Base-by-base conservation (phyloP, 2,797 vertebrate genomes). In the Rhinoraja longicauda region DNA sequence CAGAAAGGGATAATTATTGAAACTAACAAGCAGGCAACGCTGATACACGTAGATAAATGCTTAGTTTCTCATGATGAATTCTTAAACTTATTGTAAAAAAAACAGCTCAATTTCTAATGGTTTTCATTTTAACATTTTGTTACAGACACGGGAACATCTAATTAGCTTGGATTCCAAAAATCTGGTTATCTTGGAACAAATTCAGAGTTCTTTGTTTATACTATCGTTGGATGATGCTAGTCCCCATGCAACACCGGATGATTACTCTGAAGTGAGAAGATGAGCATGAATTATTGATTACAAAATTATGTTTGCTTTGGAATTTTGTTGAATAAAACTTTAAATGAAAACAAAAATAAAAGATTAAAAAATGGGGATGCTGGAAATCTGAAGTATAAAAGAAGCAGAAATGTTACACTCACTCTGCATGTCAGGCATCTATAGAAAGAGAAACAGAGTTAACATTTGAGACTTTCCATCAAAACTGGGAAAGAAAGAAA, bases 111-210 rank as follows among this genome's bases (percentile, higher is more conserved):
- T 32, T 29, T 36, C 70, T 59, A n/a, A 21, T 88, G n/a, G 36
- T 36, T 67, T 88, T 88, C 59, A 17, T 67, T 64, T 67, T 32
- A 88, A 88, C 17, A 67, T 92, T 73, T 75, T 75, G 4, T 7
- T 92, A 13, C 94, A 99, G 99, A 95, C 97, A 93, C 96, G 98
- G 93, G 97, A 98, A 67, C 96, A 99, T 96, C 97, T 99, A 93
- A 97, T 98, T 93, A 94, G 94, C 94, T 97, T 99, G 84, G 97
- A 98, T 95, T 97, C 97, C 93, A 96, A 96, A 94, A 99, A 99
- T 93, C 95, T 97, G 94, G 95, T 94, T 93, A 95, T 96, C 72
- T 96, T 99, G 95, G 98, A 99, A 95, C 97, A 96, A 94, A 98
- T 99, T 95, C 97, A 99, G 95, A 97, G 95, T 95, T 97, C 98